A percentile compares a stretch with the other conserved stretches of the same genome.
phyloP scores from a whole-genome alignment of 2,797 vertebrate genomes.

The Smutsia gigantea region DNA sequence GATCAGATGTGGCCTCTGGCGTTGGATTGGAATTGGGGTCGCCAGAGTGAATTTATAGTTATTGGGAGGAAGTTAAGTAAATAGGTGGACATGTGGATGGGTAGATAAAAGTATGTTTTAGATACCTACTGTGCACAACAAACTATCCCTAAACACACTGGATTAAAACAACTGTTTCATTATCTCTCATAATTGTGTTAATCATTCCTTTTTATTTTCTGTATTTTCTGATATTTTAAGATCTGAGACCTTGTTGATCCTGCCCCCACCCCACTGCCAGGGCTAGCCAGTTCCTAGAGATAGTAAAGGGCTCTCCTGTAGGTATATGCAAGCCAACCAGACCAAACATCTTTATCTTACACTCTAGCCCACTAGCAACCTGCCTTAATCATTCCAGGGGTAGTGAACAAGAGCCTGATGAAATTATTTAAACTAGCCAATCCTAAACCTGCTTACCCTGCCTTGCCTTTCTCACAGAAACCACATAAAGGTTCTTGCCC shows the following conservation, averaged over 20 bases:
- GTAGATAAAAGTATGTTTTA: not conserved
- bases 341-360: not conserved
- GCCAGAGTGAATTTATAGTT: not conserved
- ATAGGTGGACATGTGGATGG: too few relatives aligned
- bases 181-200: not conserved
- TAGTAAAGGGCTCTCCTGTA: too few relatives aligned
- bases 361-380: not conserved
- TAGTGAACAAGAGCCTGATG: not conserved
- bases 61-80: not conserved
- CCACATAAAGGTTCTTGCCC: not conserved
- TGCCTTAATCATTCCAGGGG: not conserved
- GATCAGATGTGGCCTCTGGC: not conserved
- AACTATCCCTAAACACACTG: not conserved
- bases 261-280: not conserved
- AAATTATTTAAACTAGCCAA: not conserved
- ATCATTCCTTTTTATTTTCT: not conserved
- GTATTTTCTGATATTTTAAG: not conserved
- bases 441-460: not conserved
- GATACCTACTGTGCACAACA: not conserved
- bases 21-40: not conserved
- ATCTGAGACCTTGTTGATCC: not conserved
- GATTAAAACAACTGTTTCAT: not conserved
- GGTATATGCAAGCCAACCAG: not conserved
- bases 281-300: not conserved
- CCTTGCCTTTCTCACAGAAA: not conserved